phyloP scores from a whole-genome alignment of 2,888 invertebrate species.

The Polietes domitor region DNA sequence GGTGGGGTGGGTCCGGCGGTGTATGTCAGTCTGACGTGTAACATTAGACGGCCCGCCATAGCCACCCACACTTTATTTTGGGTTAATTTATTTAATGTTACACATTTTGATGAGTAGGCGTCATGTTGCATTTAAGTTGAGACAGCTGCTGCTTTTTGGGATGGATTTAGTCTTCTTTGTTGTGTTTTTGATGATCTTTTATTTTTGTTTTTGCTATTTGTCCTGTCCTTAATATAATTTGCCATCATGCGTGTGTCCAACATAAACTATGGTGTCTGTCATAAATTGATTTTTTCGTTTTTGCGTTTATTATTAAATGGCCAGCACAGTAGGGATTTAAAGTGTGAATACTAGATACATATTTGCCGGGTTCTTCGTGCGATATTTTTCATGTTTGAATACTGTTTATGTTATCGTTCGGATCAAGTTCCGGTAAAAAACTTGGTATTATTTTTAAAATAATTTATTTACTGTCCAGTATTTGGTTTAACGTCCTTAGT shows the following conservation, averaged over 20 bases:
- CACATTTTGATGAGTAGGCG: constrained; percentile 49
- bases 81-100: constrained; percentile 53
- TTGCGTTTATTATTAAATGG: not conserved
- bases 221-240: not conserved
- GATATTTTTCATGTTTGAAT: too few species aligned
- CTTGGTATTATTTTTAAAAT: too few species aligned
- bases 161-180: constrained; percentile 20
- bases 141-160: constrained; percentile 3
- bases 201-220: not conserved
- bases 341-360: too few species aligned
- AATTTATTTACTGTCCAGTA: too few species aligned
- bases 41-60: constrained; percentile 6
- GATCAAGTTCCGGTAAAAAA: too few species aligned
- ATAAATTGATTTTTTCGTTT: constrained; percentile 21
- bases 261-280: constrained; percentile 13
- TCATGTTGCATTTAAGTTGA: constrained; percentile 46
- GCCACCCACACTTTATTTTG: constrained; percentile 28
- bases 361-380: too few species aligned
- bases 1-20: not conserved
- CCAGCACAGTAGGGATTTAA: not conserved
- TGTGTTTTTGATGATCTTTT: constrained; percentile 16
- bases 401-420: too few species aligned
- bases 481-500: too few species aligned
- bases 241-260: not conserved
- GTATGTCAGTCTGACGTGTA: constrained; percentile 15